Evolutionary conservation across 2,888 invertebrate genomes (phyloP), one percentile per base, ranked within the genome.

Genomic region (Caenorhabditis drosophilae): DNA sequence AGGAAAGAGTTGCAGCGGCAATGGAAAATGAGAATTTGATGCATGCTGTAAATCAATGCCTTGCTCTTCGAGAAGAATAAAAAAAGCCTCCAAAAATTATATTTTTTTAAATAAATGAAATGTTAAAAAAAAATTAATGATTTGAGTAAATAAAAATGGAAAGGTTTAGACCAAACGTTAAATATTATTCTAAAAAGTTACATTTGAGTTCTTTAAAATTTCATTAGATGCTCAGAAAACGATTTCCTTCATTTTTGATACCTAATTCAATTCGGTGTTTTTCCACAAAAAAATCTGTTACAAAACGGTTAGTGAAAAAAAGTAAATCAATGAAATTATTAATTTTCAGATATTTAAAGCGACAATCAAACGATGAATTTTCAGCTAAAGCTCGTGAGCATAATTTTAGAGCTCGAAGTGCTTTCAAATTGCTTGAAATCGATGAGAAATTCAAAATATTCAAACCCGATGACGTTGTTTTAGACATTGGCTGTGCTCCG

Each of bases 1-100:
- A n/a, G 84, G 98, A 98, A 84, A 86, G 98, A 70, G 93, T 98
- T 0, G 94, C 96, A 0, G 98, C 98, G 0, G 97, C 98, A 0
- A 86, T 97, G 67, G 98, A 98, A 85, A 99, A 98, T 84, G 88
- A 88, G 20, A 91, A 93, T 83, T 86, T 98, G 0, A 89, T 95
- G 34, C 90, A 91, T 84, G 93, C 96, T 15, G 93, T 98, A 6
- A 96, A 97, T 84, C 92, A 93, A 82, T 98, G 97, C 84, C 88
- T 94, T 46, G 60, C 68, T 36, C 53, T 70, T 22, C 55, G 60
- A 26, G 77, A 81, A 64, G 58, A 64, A 60, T 23, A 31, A 18
- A 31, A 46, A 26, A 35, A 31, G 31, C 31, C 12, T 31, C 31
- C 31, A n/a, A n/a, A n/a, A n/a, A n/a, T n/a, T n/a, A n/a, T n/a